phyloP scores from a whole-genome alignment of 2,888 invertebrate genomes.

The Latrodectus elegans region DNA sequence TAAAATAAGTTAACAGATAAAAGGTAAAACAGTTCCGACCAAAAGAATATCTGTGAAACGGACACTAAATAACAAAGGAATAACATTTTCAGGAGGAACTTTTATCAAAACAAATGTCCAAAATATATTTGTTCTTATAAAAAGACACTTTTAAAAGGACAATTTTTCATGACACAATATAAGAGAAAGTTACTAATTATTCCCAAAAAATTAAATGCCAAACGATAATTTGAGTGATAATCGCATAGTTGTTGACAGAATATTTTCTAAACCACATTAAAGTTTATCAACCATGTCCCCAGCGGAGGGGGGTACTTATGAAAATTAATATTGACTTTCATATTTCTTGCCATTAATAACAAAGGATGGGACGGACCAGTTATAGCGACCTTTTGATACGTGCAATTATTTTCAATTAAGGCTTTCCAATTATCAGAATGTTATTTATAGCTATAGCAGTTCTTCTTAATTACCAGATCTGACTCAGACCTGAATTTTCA shows the following conservation, averaged over 20 bases:
- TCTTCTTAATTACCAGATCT: conserved; percentile 44
- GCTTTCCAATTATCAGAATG: conserved; percentile 52
- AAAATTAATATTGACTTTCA: conserved; percentile 57
- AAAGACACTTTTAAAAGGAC: too few species aligned
- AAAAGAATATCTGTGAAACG: too few species aligned
- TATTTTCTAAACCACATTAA: background rate
- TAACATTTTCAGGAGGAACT: too few species aligned
- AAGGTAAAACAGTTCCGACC: too few species aligned
- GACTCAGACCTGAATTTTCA: conserved; percentile 2
- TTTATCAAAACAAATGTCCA: too few species aligned
- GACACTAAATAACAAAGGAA: too few species aligned
- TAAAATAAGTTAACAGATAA: too few species aligned
- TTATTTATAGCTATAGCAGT: conserved; percentile 48
- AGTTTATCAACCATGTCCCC: background rate
- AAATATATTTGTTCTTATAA: too few species aligned
- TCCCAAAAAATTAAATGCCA: background rate
- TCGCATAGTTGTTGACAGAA: background rate
- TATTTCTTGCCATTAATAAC: conserved; percentile 44
- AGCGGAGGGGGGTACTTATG: background rate
- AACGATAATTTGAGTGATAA: background rate
- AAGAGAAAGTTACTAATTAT: too few species aligned
- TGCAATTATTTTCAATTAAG: conserved; percentile 67
- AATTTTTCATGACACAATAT: too few species aligned
- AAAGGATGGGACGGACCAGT: background rate
- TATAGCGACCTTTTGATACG: conserved; percentile 43